phyloP scores from a whole-genome alignment of 1,140 invertebrate species.

The Saccostrea cuccullata region DNA sequence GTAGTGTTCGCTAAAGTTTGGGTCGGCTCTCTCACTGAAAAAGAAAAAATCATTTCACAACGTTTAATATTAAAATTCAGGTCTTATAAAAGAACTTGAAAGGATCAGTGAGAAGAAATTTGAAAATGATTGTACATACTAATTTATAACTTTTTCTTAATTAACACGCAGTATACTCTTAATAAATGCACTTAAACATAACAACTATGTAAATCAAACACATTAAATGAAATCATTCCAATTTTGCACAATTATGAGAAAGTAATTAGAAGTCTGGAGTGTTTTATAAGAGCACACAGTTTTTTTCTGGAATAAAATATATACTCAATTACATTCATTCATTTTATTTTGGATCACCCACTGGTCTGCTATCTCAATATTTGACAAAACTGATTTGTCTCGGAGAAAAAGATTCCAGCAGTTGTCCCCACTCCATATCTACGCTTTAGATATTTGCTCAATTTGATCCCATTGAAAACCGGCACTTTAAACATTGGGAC shows the following conservation, averaged over 20 bases:
- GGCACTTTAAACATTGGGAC: constrained; percentile 16
- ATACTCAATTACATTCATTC: background rate
- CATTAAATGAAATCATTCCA: background rate
- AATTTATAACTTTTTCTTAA: background rate
- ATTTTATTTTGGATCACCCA: background rate
- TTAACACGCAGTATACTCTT: background rate
- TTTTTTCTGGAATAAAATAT: background rate
- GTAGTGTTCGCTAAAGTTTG: constrained; percentile 77
- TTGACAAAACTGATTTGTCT: background rate
- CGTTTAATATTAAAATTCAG: no score
- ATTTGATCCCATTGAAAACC: constrained; percentile 18
- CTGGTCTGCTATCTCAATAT: background rate
- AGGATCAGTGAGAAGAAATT: no score
- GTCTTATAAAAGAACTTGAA: no score
- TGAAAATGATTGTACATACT: background rate
- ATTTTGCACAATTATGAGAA: background rate
- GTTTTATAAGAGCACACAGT: background rate
- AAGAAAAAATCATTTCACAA: background rate
- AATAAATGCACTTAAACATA: background rate
- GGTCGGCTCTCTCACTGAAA: constrained; percentile 74
- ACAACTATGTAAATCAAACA: background rate
- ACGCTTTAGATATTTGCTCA: constrained; percentile 11
- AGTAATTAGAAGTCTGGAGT: background rate
- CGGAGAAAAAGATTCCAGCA: background rate
- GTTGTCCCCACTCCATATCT: background rate